Evolutionary conservation across 2,797 vertebrate species (phyloP).

Genomic region (Chaunax sp.): DNA sequence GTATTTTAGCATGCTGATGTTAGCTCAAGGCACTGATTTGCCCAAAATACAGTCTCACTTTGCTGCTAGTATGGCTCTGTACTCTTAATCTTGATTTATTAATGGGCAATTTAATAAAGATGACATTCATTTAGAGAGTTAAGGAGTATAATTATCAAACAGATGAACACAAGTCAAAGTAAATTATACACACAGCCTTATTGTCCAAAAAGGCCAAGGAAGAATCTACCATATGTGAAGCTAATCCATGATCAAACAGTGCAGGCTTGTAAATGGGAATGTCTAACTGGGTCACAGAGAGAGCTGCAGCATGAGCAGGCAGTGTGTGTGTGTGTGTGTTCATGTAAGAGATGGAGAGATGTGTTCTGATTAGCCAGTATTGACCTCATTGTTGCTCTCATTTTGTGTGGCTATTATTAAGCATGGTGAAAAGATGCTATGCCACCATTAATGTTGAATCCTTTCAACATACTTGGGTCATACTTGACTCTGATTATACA

Average conservation of each 20-base stretch:
- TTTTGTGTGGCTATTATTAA: slow-evolving; percentile 58
- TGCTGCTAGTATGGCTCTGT: neutral
- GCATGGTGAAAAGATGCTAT: slow-evolving; percentile 12
- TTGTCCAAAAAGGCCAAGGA: slow-evolving; percentile 1
- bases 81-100: neutral
- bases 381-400: slow-evolving; percentile 67
- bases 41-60: neutral
- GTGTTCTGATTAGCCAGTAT: slow-evolving; percentile 67
- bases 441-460: slow-evolving; percentile 14
- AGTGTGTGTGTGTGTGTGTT: slow-evolving; percentile 31
- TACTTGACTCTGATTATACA: slow-evolving; percentile 2
- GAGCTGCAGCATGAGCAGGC: slow-evolving; percentile 50
- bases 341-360: slow-evolving; percentile 29
- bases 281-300: slow-evolving; percentile 83
- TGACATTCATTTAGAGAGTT: neutral
- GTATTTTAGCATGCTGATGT: neutral
- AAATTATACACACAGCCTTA: slow-evolving; percentile 2
- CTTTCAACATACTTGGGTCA: neutral
- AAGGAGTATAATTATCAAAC: neutral
- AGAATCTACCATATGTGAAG: slow-evolving; percentile 51
- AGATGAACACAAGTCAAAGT: slow-evolving; percentile 11
- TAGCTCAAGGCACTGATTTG: no score
- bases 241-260: slow-evolving; percentile 81
- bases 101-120: neutral
- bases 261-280: slow-evolving; percentile 74